These are phyloP conservation scores for Epinephelus awoara DNA, from an alignment of 2,797 vertebrate species.

Conservation along the genomic window DNA sequence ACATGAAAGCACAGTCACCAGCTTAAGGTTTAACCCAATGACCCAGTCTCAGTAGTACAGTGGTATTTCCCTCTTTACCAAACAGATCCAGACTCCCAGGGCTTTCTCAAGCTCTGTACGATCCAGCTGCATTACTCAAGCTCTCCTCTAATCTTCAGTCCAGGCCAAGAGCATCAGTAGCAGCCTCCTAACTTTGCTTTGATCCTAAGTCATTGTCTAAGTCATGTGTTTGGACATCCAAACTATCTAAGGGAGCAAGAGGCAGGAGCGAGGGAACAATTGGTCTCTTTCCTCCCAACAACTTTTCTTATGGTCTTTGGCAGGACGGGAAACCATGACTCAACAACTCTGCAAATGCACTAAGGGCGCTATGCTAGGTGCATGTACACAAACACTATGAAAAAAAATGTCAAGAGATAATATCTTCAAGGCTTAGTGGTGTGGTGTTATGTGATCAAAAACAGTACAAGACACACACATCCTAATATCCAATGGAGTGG, in stretches of 20 bases:
- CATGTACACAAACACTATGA: background rate
- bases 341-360: slow-evolving; percentile 56
- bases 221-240: slow-evolving; percentile 71
- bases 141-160: slow-evolving; percentile 51
- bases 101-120: slow-evolving; percentile 31
- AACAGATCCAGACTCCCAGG: slow-evolving; percentile 46
- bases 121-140: slow-evolving; percentile 37
- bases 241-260: slow-evolving; percentile 45
- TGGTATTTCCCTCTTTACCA: slow-evolving; percentile 25
- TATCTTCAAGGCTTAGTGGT: background rate
- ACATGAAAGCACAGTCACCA: slow-evolving; percentile 61
- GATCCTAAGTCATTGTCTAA: slow-evolving; percentile 58
- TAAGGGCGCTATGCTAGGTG: background rate
- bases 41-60: slow-evolving; percentile 39
- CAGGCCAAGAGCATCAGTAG: slow-evolving; percentile 71
- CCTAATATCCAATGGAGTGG: no score
- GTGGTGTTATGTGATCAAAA: no score
- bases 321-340: slow-evolving; percentile 40
- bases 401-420: background rate
- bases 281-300: slow-evolving; percentile 32
- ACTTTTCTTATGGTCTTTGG: slow-evolving; percentile 55
- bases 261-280: slow-evolving; percentile 34
- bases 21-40: slow-evolving; percentile 57
- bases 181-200: slow-evolving; percentile 65
- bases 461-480: no score